Percentiles rank a stretch among this genome's conserved stretches.
Conservation (phyloP, 1,140 invertebrate genomes). For the Drosophila littoralis region DNA sequence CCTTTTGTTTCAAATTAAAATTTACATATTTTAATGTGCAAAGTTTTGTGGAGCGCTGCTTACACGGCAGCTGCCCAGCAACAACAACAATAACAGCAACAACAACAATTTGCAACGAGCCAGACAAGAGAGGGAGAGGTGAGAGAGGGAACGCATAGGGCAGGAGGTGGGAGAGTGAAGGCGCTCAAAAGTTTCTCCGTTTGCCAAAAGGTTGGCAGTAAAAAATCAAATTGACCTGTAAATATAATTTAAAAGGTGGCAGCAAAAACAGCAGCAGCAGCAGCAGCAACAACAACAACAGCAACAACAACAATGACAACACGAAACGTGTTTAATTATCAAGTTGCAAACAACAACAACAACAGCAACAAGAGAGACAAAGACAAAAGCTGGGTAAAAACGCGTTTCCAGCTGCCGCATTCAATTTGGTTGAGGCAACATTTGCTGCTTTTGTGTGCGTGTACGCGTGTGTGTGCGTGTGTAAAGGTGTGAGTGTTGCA, state of each 20-base stretch:
- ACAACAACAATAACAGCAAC: slow-evolving; percentile 39
- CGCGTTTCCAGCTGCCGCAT: slow-evolving; percentile 25
- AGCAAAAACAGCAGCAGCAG: slow-evolving; percentile 44
- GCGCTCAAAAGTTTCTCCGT: slow-evolving; percentile 32
- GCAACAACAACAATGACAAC: slow-evolving; percentile 26
- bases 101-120: slow-evolving; percentile 9
- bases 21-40: slow-evolving; percentile 84
- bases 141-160: background rate
- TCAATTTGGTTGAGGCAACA: slow-evolving; percentile 41
- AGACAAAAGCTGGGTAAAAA: slow-evolving; percentile 7
- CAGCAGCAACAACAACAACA: slow-evolving; percentile 26
- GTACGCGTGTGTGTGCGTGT: slow-evolving; percentile 1
- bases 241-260: slow-evolving; percentile 77
- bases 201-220: slow-evolving; percentile 57
- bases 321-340: slow-evolving; percentile 80
- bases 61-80: slow-evolving; percentile 35
- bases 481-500: slow-evolving; percentile 12
- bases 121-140: background rate
- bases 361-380: slow-evolving; percentile 19
- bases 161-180: background rate
- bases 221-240: slow-evolving; percentile 83
- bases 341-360: slow-evolving; percentile 79
- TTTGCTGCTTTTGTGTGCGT: slow-evolving; percentile 30
- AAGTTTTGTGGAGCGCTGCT: slow-evolving; percentile 61
- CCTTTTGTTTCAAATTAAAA: slow-evolving; percentile 83